A percentile compares a stretch with the other conserved stretches of the same genome.
Evolutionary conservation across 2,113 vertebrate species (phyloP).

Genomic region (Cyprinus carpio): DNA sequence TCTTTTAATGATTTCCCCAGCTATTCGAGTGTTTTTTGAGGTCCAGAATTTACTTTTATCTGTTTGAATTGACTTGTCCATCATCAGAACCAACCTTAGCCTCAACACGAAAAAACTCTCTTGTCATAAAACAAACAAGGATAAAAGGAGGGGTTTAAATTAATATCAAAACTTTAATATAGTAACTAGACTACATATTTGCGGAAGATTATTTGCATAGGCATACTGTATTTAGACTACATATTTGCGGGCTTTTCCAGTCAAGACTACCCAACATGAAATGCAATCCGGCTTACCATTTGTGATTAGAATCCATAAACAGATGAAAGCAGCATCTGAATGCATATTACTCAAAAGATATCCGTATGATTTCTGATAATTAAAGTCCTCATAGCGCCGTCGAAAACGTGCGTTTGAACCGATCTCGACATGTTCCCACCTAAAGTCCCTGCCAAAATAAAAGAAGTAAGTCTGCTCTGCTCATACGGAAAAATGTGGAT

Average conservation of each 20-base stretch:
- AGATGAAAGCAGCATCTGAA: neutral
- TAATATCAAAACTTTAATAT: neutral
- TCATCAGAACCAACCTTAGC: too few species aligned
- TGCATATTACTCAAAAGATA: neutral
- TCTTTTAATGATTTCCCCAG: neutral
- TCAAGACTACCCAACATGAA: neutral
- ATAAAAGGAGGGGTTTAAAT: neutral
- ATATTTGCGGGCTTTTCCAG: neutral
- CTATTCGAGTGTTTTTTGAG: neutral
- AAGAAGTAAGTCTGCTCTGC: neutral
- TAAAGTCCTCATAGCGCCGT: neutral
- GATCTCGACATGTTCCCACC: too few species aligned
- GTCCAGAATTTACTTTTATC: neutral
- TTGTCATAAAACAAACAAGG: neutral
- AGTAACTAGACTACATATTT: too few species aligned
- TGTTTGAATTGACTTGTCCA: too few species aligned
- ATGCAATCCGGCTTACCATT: neutral
- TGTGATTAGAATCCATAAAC: neutral
- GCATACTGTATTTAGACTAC: too few species aligned
- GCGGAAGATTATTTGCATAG: too few species aligned
- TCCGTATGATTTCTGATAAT: neutral
- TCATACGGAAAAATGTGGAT: too few species aligned
- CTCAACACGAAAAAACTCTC: neutral
- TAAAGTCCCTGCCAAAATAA: neutral
- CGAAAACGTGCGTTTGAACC: neutral